These are phyloP conservation scores for Tauraco erythrolophus DNA, from an alignment of 2,113 vertebrate species.

Conservation along the genomic window DNA sequence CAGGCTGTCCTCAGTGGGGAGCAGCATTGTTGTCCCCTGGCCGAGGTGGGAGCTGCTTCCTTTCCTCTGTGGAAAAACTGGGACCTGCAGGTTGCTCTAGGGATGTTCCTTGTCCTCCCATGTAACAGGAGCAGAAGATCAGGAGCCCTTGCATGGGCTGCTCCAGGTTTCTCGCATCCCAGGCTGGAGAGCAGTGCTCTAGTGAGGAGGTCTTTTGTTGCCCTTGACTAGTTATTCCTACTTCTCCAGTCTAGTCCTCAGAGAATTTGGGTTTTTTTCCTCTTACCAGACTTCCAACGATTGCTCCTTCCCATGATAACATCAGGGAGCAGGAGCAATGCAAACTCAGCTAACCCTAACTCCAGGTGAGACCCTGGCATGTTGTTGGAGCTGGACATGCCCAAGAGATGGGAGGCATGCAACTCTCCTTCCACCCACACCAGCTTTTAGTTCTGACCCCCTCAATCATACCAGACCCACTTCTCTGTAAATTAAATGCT, in stretches of 20 bases:
- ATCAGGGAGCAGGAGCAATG: neutral
- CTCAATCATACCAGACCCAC: no score
- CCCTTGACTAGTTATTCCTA: neutral
- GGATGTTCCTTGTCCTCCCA: neutral
- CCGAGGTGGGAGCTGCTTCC: neutral
- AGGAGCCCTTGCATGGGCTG: neutral
- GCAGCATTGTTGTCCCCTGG: neutral
- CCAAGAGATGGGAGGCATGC: neutral
- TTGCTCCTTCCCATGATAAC: neutral
- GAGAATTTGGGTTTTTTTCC: neutral
- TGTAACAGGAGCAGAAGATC: fast-evolving
- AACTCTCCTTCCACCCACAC: neutral
- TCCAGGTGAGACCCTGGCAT: neutral
- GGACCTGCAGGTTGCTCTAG: neutral
- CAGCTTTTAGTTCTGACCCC: neutral
- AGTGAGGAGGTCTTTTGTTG: neutral
- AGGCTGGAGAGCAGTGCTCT: neutral
- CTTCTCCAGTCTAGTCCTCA: neutral
- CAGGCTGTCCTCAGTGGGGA: neutral
- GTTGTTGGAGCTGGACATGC: neutral
- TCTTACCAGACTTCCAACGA: neutral
- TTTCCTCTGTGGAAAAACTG: neutral
- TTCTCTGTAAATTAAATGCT: fast-evolving
- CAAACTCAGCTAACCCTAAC: neutral
- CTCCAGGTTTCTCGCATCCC: neutral